These are phyloP conservation scores for Caranx ignobilis DNA, from an alignment of 2,113 vertebrate genomes.

Conservation along the genomic window DNA sequence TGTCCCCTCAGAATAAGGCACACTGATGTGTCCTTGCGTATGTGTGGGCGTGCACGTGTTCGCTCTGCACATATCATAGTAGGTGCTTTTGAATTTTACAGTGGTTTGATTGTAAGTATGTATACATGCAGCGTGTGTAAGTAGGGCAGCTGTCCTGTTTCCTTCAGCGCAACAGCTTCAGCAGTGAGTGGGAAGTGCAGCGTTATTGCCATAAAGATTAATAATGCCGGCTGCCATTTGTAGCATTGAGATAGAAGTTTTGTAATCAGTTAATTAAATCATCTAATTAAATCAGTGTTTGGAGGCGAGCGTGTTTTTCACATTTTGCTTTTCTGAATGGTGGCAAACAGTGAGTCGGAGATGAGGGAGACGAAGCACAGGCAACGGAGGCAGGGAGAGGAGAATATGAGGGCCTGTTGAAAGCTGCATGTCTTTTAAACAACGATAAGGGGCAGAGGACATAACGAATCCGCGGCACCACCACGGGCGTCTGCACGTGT, in stretches of 20 bases:
- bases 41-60: conserved; percentile 7
- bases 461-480: not conserved
- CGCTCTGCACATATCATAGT: conserved; percentile 45
- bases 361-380: not conserved
- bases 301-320: conserved; percentile 73
- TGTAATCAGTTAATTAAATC: conserved; percentile 85
- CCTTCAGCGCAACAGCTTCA: conserved; percentile 49
- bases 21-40: not conserved
- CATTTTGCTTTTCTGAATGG: conserved; percentile 74
- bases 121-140: conserved; percentile 42
- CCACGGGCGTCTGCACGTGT: not conserved
- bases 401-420: conserved; percentile 66
- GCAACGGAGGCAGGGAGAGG: conserved; percentile 1
- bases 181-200: conserved; percentile 66
- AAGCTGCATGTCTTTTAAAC: conserved; percentile 53
- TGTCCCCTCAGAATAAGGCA: conserved; percentile 4
- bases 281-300: conserved; percentile 83
- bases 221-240: conserved; percentile 76
- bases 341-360: conserved; percentile 56
- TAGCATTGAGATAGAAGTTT: conserved; percentile 77
- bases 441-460: conserved; percentile 45
- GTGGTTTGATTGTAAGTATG: conserved; percentile 38
- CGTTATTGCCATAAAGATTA: conserved; percentile 65
- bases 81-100: conserved; percentile 43
- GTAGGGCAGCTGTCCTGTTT: conserved; percentile 71